Evolutionary conservation across 2,888 invertebrate genomes (phyloP).

Genomic region (Gortyna flavago): DNA sequence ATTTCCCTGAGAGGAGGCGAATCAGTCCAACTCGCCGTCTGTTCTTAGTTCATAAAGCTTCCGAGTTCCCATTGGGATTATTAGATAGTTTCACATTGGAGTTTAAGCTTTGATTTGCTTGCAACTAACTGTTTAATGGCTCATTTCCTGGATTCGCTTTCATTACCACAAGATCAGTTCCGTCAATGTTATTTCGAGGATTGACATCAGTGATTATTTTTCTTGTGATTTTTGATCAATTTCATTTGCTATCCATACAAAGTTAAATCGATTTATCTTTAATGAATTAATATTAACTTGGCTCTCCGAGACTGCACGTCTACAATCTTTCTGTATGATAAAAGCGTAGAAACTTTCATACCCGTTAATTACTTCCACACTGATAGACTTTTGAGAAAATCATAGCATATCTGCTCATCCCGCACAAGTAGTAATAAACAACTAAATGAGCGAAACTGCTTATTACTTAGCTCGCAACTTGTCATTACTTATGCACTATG

Average conservation of each 20-base stretch:
- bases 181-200: background rate
- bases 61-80: constrained; percentile 22
- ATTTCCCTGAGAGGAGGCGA: constrained; percentile 10
- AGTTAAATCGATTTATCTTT: background rate
- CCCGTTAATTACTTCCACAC: constrained; percentile 29
- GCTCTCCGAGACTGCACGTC: background rate
- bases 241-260: background rate
- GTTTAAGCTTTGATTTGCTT: background rate
- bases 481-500: constrained; percentile 33
- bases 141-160: constrained; percentile 7
- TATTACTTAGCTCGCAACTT: constrained; percentile 34
- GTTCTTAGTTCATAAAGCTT: constrained; percentile 24
- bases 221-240: background rate
- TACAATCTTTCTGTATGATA: background rate
- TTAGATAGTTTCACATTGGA: constrained; percentile 18
- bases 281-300: background rate
- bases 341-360: constrained; percentile 20
- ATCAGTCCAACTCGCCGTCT: constrained; percentile 12
- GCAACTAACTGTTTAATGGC: background rate
- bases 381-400: constrained; percentile 48
- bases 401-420: constrained; percentile 23
- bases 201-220: background rate
- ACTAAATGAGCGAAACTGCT: constrained; percentile 19
- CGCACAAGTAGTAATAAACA: constrained; percentile 27
- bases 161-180: background rate